These are phyloP conservation scores for Coregonus ussuriensis DNA, from an alignment of 2,797 vertebrate genomes.

Conservation along the genomic window DNA sequence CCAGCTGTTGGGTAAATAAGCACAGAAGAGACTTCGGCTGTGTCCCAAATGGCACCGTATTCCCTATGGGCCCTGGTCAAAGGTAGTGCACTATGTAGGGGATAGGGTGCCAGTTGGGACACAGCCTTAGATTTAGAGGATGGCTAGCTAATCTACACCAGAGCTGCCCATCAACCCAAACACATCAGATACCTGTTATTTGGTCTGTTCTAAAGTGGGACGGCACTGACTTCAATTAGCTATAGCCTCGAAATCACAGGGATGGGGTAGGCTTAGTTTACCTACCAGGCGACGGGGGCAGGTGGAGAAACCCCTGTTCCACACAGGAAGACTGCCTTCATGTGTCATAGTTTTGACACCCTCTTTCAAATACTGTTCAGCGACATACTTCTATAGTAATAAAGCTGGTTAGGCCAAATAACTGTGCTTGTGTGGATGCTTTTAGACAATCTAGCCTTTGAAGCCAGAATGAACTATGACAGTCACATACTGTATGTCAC, in stretches of 20 bases:
- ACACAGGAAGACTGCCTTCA: background rate
- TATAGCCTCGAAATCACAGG: slow-evolving; percentile 29
- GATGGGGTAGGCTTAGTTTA: background rate
- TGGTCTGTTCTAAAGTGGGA: slow-evolving; percentile 47
- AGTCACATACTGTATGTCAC: too few relatives aligned
- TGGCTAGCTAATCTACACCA: slow-evolving; percentile 68
- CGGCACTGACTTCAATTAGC: slow-evolving; percentile 64
- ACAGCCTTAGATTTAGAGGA: slow-evolving; percentile 14
- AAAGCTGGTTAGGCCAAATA: background rate
- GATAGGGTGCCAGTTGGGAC: background rate
- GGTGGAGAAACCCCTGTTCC: background rate
- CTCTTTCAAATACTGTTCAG: background rate
- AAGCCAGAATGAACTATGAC: too few relatives aligned
- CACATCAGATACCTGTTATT: slow-evolving; percentile 62
- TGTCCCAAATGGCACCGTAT: background rate
- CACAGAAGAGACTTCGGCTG: slow-evolving; percentile 60
- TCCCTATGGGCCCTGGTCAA: background rate
- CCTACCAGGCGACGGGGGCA: background rate
- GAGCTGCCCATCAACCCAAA: slow-evolving; percentile 74
- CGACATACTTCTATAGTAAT: background rate
- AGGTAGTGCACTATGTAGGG: background rate
- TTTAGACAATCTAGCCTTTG: background rate
- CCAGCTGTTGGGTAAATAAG: slow-evolving; percentile 79
- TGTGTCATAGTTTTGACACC: background rate
- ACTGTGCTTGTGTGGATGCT: background rate